Evolutionary conservation across 2,888 invertebrate species (phyloP), one percentile per base, ranked within the genome.

Genomic region (Platycheirus rosarum): DNA sequence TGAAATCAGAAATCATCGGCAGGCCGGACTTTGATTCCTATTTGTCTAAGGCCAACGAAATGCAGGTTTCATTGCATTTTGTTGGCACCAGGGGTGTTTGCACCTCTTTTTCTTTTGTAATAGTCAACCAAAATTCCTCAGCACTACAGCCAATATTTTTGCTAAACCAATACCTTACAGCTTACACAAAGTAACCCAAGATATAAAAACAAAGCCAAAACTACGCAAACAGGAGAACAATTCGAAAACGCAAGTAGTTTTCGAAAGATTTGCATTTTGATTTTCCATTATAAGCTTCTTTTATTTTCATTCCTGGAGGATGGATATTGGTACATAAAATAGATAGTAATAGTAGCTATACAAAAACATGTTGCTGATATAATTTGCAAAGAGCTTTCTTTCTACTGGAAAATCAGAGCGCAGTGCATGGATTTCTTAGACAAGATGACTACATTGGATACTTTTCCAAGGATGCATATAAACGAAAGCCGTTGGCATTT

Each of bases 231-330:
- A 35, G 44, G 60, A 60, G 16, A 29, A 66, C 49, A 65, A 32
- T 32, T 7, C 40, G 37, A 42, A 40, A 65, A 42, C 53, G 66
- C 42, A 60, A 42, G 55, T 49, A 37, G 66, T 49, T 55, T 48
- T 57, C 29, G n/a, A 60, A 51, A 32, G 62, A 60, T 66, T 75
- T 75, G 51, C 68, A 53, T 62, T 68, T 66, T 66, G 57, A 66
- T 66, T 66, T 57, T 66, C 13, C 14, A 37, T 63, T 62, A 46
- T 35, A 4, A 32, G 18, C 20, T 63, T 42, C 26, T 29, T 46
- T 20, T 20, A 29, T 26, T 29, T 26, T n/a, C n/a, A 18, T 29
- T 48, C n/a, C 32, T 42, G 20, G 49, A 53, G 26, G 44, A 75
- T 68, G 26, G 44, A 75, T 68, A 60, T 71, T 51, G 44, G 35